Base-by-base conservation (phyloP, 2,888 invertebrate genomes). In the Panzeria rudis region DNA sequence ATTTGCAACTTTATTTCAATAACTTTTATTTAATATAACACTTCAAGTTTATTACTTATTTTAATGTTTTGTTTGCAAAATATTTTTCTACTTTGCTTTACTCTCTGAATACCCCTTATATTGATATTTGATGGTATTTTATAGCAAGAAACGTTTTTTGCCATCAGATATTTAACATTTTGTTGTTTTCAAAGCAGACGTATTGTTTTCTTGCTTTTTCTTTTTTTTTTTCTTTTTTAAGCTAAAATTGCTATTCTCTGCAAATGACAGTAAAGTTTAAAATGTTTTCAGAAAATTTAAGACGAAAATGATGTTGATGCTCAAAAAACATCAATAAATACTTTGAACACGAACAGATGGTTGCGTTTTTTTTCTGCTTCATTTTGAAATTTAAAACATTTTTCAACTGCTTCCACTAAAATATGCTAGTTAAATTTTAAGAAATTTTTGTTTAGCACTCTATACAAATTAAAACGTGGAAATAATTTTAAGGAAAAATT, bases 231-330 rank as follows among this genome's bases (percentile, higher is more conserved):
- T 29, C 47, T 23, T n/a, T 23, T 68, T 83, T 17, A 13, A 50
- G 44, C 79, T 72, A 23, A 59, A 56, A n/a, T 35, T 75, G n/a
- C 78, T 69, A 61, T 20, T 68, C 13, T 61, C 35, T 41, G 72
- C 56, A 78, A 66, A 78, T 73, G 68, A 69, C 61, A 78, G 61
- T 62, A 41, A 68, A 73, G 41, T 62, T 73, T 17, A 50, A 78
- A 73, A 68, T 72, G 35, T 29, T 61, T 38, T n/a, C 29, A 50
- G 47, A 69, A 66, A 20, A 44, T 47, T 56, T n/a, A 47, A 56
- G 35, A 61, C 23, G 17, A 77, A 77, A 68, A 47, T 41, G 35
- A 38, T 15, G 38, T 35, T 68, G 47, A 56, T 68, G 69, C 54
- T 56, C 6, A 35, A 68, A 56, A 25, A 50, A 41, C 56, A 47